These are phyloP conservation scores for Noctua janthe DNA, from an alignment of 2,888 invertebrate species.

Conservation along the genomic window DNA sequence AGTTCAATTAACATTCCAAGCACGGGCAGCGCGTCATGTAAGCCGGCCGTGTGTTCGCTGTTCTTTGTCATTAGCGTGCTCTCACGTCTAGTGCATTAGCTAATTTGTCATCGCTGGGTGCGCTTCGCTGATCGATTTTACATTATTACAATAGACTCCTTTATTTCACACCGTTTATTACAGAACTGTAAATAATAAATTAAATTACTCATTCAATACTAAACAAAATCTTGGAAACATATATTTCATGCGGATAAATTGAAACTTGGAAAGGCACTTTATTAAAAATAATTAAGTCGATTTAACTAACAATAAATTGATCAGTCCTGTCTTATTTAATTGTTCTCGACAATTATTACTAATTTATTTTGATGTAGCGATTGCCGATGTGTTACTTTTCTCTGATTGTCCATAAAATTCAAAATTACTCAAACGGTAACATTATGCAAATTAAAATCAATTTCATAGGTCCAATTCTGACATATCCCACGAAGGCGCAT, in stretches of 20 bases:
- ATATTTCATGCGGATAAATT: not conserved
- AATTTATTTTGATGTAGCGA: slow-evolving; percentile 63
- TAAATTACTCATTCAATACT: not conserved
- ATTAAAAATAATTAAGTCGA: not conserved
- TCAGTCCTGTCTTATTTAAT: slow-evolving; percentile 33
- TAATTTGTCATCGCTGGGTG: slow-evolving; percentile 84
- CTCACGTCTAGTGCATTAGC: slow-evolving; percentile 86
- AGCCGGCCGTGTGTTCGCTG: slow-evolving; percentile 74
- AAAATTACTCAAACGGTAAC: slow-evolving; percentile 81
- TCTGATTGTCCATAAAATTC: slow-evolving; percentile 82
- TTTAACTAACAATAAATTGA: not conserved
- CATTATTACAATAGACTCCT: slow-evolving; percentile 66
- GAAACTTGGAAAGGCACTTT: not conserved
- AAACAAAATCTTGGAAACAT: slow-evolving; percentile 8
- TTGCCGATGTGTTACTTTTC: slow-evolving; percentile 66
- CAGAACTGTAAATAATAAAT: slow-evolving; percentile 43
- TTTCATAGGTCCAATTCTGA: slow-evolving; percentile 72
- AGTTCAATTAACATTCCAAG: slow-evolving; percentile 6
- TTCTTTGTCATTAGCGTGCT: slow-evolving; percentile 86
- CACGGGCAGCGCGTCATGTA: slow-evolving; percentile 76
- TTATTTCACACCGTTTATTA: slow-evolving; percentile 56
- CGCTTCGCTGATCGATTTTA: slow-evolving; percentile 75
- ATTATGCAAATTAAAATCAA: slow-evolving; percentile 80
- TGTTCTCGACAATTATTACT: slow-evolving; percentile 66
- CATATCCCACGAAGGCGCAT: slow-evolving; percentile 66